Evolutionary conservation across 2,113 vertebrate species (phyloP).

Genomic region (Strix uralensis): DNA sequence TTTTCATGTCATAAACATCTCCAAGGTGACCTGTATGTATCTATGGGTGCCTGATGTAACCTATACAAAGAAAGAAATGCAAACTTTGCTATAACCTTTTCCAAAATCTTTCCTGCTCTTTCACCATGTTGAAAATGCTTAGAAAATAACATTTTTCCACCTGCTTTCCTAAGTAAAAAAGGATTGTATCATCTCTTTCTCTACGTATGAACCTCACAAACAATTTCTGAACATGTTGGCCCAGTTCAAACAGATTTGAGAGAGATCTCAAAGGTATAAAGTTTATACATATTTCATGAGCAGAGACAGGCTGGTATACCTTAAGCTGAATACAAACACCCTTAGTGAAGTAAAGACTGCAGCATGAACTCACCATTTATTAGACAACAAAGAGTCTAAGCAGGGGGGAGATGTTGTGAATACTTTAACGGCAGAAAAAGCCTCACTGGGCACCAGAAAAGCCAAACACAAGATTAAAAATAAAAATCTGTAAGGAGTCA

Average conservation of each 20-base stretch:
- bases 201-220: background rate
- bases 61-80: background rate
- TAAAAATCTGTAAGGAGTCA: background rate
- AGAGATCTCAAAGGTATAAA: background rate
- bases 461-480: background rate
- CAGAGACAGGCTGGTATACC: background rate
- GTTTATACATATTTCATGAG: background rate
- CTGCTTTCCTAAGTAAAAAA: background rate
- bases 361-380: background rate
- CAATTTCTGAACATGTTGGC: background rate
- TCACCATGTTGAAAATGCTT: background rate
- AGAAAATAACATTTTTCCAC: background rate
- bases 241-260: background rate
- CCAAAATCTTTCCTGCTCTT: background rate
- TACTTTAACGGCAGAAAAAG: background rate
- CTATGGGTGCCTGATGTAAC: background rate
- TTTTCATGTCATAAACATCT: background rate
- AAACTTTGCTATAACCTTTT: background rate
- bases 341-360: background rate
- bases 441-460: background rate
- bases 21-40: background rate
- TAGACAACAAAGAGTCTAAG: background rate
- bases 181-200: background rate
- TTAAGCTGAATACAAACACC: background rate
- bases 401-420: fast-evolving